Percentiles rank a stretch among this genome's conserved stretches.
Evolutionary conservation across 1,140 invertebrate species (phyloP).

Genomic region (Drosophila teissieri): DNA sequence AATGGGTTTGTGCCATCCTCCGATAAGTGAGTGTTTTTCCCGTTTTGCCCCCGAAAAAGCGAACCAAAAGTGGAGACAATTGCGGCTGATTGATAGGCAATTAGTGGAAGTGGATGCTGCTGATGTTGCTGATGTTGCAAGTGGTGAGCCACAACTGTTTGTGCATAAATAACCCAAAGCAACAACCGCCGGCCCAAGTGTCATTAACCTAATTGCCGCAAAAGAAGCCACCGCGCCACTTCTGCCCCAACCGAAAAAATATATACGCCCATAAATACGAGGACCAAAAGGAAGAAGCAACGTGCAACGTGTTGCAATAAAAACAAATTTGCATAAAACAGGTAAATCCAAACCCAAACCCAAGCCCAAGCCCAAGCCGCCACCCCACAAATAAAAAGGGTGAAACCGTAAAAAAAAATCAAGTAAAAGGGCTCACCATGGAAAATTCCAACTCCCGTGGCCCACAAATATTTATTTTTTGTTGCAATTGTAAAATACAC

Average conservation of each 20-base stretch:
- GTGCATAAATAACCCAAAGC: slow-evolving; percentile 64
- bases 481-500: slow-evolving; percentile 49
- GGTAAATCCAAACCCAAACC: slow-evolving; percentile 48
- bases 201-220: slow-evolving; percentile 79
- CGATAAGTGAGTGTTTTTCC: slow-evolving; percentile 28
- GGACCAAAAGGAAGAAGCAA: slow-evolving; percentile 38
- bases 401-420: slow-evolving; percentile 32
- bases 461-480: slow-evolving; percentile 55
- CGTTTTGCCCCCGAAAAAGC: background rate
- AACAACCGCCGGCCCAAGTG: slow-evolving; percentile 65
- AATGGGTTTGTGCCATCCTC: slow-evolving; percentile 41
- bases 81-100: slow-evolving; percentile 71
- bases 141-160: slow-evolving; percentile 54
- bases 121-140: slow-evolving; percentile 35
- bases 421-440: slow-evolving; percentile 4
- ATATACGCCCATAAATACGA: slow-evolving; percentile 58
- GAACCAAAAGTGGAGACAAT: slow-evolving; percentile 55
- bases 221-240: slow-evolving; percentile 45
- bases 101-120: slow-evolving; percentile 66
- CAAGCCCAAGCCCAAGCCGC: background rate
- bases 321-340: slow-evolving; percentile 77
- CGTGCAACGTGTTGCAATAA: slow-evolving; percentile 82
- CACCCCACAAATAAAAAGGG: slow-evolving; percentile 8
- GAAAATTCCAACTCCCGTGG: slow-evolving; percentile 21
- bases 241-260: slow-evolving; percentile 9